Base-by-base conservation (phyloP, 2,888 invertebrate species). In the Rhaphigaster nebulosa region DNA sequence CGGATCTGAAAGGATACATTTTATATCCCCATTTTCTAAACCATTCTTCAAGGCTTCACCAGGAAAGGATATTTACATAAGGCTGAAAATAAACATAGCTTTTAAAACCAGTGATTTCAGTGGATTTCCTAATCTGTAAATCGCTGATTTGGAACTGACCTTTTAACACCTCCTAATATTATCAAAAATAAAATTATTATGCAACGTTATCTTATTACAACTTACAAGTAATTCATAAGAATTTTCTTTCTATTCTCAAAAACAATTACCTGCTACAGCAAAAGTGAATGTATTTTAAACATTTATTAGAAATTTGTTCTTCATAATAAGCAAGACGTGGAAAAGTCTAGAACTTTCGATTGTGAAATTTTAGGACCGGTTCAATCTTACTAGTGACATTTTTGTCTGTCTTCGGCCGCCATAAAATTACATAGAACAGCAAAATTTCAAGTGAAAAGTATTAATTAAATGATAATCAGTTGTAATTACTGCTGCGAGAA, bases 381-480 rank as follows among this genome's bases (percentile, higher is more conserved):
- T 45, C 84, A 45, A 50, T 45, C 26, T n/a, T 45, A 50, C 84
- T n/a, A 38, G 70, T 76, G 70, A 76, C 70, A 76, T 76, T 38
- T 76, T 76, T 76, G 18, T 23, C 38, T 20, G 84, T 45, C 29
- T 84, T 38, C 12, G 15, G 26, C n/a, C 38, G 45, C 12, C 45
- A 41, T 84, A 84, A 84, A 84, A 84, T 84, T 84, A 84, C 84
- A 84, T 18, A 38, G 26, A 26, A 50, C 45, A 13, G 45, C 41
- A 18, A 45, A 84, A 84, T 84, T n/a, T 50, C 45, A 26, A n/a
- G 84, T 45, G 84, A 84, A 84, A 84, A 84, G 84, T 45, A 84
- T 84, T 84, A 84, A 84, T 84, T 84, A 84, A 84, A 84, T 50
- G 84, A 41, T 84, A 84, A 84, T 84, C n/a, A 45, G 41, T 84